Percentiles rank a stretch among this genome's conserved stretches.
These are phyloP conservation scores for Odontamblyopus lacepedii DNA, from an alignment of 2,797 vertebrate species.

Conservation along the genomic window DNA sequence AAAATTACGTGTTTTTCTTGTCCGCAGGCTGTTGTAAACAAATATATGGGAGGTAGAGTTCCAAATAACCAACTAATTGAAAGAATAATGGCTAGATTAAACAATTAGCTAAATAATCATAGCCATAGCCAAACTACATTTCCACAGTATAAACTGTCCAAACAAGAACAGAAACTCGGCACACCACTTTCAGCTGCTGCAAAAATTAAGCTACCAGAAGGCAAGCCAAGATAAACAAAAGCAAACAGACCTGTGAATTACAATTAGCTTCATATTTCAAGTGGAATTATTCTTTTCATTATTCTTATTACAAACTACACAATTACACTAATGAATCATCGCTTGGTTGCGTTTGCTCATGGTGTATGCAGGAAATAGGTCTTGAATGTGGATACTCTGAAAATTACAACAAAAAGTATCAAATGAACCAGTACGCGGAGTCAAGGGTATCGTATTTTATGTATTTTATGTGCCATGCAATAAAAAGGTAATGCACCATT, in stretches of 20 bases:
- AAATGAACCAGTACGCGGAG: neutral
- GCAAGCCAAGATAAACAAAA: neutral
- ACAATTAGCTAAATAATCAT: neutral
- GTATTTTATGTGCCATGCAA: neutral
- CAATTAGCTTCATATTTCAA: neutral
- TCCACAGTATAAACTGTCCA: neutral
- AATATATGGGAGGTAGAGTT: neutral
- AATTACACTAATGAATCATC: constrained; percentile 34
- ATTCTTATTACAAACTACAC: constrained; percentile 23
- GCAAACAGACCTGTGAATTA: neutral
- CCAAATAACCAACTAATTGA: no score
- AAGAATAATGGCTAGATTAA: neutral
- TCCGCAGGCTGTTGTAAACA: neutral
- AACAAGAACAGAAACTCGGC: neutral
- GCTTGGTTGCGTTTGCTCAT: constrained; percentile 9
- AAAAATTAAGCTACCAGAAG: neutral
- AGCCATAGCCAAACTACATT: no score
- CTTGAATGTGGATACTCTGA: constrained; percentile 12
- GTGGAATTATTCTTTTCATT: neutral
- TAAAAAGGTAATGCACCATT: neutral
- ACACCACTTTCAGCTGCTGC: neutral
- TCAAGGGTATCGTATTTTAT: neutral
- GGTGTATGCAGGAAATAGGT: constrained; percentile 21
- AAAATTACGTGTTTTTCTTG: constrained; percentile 20
- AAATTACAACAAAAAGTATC: neutral